Conservation (phyloP, 2,888 invertebrate species). For the Hydrotaea diabolus region DNA sequence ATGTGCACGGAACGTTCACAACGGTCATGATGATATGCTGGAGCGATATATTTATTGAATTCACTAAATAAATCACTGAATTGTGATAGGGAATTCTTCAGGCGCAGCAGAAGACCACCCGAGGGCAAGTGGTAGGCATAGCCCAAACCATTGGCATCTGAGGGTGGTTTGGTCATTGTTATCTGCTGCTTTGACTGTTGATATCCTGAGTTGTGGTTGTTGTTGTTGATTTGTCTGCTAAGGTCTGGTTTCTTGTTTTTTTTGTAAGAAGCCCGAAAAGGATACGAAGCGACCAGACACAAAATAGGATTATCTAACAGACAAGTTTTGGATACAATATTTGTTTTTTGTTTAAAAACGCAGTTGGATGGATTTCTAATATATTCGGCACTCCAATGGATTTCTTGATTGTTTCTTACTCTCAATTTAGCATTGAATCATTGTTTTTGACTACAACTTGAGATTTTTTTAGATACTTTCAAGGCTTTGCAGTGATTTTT, state of each 20-base stretch:
- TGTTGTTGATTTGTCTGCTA: slow-evolving; percentile 34
- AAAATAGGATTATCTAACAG: slow-evolving; percentile 57
- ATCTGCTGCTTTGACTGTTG: not conserved
- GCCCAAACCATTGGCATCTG: slow-evolving; percentile 86
- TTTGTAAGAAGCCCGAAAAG: not conserved
- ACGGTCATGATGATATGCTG: slow-evolving; percentile 97
- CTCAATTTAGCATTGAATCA: not conserved
- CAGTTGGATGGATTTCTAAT: not conserved
- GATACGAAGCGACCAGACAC: slow-evolving; percentile 8
- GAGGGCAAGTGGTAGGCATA: slow-evolving; percentile 92
- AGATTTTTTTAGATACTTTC: slow-evolving; percentile 3
- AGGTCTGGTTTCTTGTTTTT: not conserved
- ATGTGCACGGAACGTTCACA: slow-evolving; percentile 98
- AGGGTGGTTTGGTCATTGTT: slow-evolving; percentile 79
- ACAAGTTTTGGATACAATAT: slow-evolving; percentile 35
- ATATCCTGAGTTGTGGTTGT: slow-evolving; percentile 20
- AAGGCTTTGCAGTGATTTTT: slow-evolving; percentile 7
- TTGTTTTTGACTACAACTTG: not conserved
- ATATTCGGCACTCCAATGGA: too few species aligned
- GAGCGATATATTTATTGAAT: slow-evolving; percentile 97
- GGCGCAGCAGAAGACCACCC: slow-evolving; percentile 88
- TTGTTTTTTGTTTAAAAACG: slow-evolving; percentile 33
- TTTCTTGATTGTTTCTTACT: not conserved
- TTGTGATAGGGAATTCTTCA: slow-evolving; percentile 90
- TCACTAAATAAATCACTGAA: slow-evolving; percentile 97